Percentiles rank a stretch among this genome's conserved stretches.
Evolutionary conservation across 1,140 invertebrate genomes (phyloP).

Genomic region (Lerema accius): DNA sequence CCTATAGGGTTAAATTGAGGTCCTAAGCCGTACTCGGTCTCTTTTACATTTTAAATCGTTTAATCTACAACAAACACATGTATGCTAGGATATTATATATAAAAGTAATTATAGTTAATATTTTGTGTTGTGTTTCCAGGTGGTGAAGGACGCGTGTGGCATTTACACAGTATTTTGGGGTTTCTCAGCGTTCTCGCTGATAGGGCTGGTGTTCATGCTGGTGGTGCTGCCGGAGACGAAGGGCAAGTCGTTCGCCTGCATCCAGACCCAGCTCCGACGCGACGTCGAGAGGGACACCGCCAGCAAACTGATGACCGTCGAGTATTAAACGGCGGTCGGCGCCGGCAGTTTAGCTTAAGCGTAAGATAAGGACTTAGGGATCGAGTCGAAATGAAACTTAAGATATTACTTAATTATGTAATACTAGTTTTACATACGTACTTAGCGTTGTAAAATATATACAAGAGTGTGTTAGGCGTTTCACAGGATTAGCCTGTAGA

Average conservation of each 20-base stretch:
- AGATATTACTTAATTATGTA: constrained; percentile 70
- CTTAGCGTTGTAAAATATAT: constrained; percentile 62
- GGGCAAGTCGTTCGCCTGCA: constrained; percentile 87
- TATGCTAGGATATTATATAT: too few relatives aligned
- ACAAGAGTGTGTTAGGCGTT: constrained; percentile 33
- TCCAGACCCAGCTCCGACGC: constrained; percentile 70
- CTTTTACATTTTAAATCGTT: too few relatives aligned
- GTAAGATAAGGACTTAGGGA: constrained; percentile 57
- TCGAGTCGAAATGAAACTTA: constrained; percentile 73
- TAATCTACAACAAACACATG: too few relatives aligned
- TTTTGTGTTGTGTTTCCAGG: constrained; percentile 69
- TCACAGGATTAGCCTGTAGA: constrained; percentile 63
- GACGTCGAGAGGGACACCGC: constrained; percentile 73
- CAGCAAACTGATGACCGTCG: constrained; percentile 73
- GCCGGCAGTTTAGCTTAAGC: constrained; percentile 40
- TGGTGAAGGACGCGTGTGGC: constrained; percentile 84
- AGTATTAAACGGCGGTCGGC: constrained; percentile 57
- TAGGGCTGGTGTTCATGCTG: constrained; percentile 86
- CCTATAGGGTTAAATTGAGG: too few relatives aligned
- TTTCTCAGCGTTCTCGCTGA: constrained; percentile 87
- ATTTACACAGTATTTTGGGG: constrained; percentile 89
- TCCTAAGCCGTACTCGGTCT: too few relatives aligned
- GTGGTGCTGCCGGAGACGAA: constrained; percentile 91
- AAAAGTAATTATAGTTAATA: too few relatives aligned
- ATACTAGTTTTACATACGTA: constrained; percentile 66